Base-by-base conservation (phyloP, 2,888 invertebrate species). In the Syritta pipiens region DNA sequence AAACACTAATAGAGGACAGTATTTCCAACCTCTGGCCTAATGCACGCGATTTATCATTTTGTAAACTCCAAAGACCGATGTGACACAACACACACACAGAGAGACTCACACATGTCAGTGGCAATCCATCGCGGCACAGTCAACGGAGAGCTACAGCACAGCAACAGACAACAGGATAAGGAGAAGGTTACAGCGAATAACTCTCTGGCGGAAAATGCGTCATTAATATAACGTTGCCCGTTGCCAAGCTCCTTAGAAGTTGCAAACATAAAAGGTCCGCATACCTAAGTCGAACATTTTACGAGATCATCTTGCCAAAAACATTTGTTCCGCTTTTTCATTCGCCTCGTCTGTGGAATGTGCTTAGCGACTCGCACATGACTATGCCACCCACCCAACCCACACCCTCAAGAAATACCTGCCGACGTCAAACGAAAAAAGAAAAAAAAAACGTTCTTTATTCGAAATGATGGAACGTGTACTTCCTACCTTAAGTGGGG, bases 271-370 rank as follows among this genome's bases (percentile, higher is more conserved):
- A 68, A 60, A 68, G 55, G 60, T 74, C 62, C 72, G 55, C 74
- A 79, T 67, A 67, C 79, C 72, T 79, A 79, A 79, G 79, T 74
- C 72, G 67, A 79, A 79, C 74, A 72, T 79, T 68, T 74, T 74
- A 62, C 55, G 60, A 68, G 79, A 79, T 79, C 74, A 79, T 74
- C 79, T 74, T 79, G 79, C 79, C 79, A 79, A 62, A 60, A 79
- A 74, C 79, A 74, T 79, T 79, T 79, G 79, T 68, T 74, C 72
- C 62, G 46, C 55, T 79, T 79, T 68, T 79, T 74, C 74, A 79
- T 57, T 51, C 44, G 37, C 35, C 28, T 65, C 20, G 37, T 30
- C 46, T 71, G 60, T 49, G 49, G 42, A 69, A 49, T 76, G n/a
- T n/a, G 57, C 44, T 63, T 9, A 55, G 32, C 69, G 4, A 51